Percentiles rank a stretch among this genome's conserved stretches.
These are phyloP conservation scores for Panthera tigris DNA, from an alignment of 2,113 vertebrate genomes.

Conservation along the genomic window DNA sequence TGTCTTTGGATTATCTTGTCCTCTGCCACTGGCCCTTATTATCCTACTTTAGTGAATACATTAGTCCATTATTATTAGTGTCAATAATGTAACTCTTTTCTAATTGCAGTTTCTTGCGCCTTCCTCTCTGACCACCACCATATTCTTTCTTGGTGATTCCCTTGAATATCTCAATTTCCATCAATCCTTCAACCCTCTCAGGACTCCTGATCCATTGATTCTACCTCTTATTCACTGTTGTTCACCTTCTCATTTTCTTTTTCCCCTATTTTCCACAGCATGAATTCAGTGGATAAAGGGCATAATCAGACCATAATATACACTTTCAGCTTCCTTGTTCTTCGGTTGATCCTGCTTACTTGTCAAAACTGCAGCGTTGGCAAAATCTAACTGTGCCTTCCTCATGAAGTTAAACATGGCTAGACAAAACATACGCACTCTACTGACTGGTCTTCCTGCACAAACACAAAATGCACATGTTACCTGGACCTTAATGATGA, in stretches of 20 bases:
- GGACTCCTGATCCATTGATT: neutral
- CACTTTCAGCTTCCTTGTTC: neutral
- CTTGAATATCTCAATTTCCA: neutral
- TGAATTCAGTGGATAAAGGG: neutral
- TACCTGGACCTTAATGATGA: neutral
- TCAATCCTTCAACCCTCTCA: neutral
- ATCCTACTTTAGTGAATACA: neutral
- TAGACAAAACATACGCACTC: neutral
- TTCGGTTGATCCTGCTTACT: neutral
- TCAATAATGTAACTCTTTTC: neutral
- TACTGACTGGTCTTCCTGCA: neutral
- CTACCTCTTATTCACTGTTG: neutral
- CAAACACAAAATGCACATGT: neutral
- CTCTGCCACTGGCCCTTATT: neutral
- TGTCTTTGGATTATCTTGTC: neutral
- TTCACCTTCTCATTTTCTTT: neutral
- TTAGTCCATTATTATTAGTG: neutral
- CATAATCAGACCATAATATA: neutral
- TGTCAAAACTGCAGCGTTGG: neutral
- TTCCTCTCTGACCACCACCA: neutral
- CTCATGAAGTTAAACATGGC: neutral
- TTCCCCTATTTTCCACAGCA: neutral
- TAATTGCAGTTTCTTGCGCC: neutral
- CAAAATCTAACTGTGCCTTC: neutral
- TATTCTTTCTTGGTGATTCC: neutral